Evolutionary conservation across 2,113 vertebrate species (phyloP).

Genomic region (Gasterosteus nipponicus): DNA sequence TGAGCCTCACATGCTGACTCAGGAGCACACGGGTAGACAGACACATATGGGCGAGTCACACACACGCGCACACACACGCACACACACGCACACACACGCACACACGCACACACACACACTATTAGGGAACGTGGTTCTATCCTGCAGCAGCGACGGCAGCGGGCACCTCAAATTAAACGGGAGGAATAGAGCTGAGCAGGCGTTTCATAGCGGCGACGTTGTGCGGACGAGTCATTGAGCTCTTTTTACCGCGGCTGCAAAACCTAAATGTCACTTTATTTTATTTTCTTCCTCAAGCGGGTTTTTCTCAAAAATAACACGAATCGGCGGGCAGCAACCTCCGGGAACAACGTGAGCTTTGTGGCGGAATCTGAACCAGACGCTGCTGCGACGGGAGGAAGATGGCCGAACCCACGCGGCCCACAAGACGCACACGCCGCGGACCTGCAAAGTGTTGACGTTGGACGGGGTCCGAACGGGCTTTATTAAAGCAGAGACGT

Average conservation of each 20-base stretch:
- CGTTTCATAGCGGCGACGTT: slow-evolving; percentile 47
- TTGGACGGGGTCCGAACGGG: neutral
- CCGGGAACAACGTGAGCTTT: neutral
- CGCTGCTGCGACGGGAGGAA: neutral
- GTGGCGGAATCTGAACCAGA: neutral
- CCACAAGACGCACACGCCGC: too few species aligned
- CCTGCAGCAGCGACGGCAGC: slow-evolving; percentile 46
- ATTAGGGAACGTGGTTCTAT: slow-evolving; percentile 24
- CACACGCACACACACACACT: neutral
- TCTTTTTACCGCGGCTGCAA: slow-evolving; percentile 30
- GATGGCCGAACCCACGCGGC: too few species aligned
- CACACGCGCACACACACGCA: neutral
- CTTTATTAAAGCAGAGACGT: slow-evolving; percentile 65
- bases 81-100: neutral
- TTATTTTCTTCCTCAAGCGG: neutral
- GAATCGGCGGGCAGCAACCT: neutral
- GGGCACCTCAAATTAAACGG: slow-evolving; percentile 58
- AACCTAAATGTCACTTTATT: slow-evolving; percentile 5
- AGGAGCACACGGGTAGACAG: slow-evolving; percentile 17
- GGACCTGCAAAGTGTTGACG: too few species aligned
- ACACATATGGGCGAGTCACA: neutral
- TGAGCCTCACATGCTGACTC: slow-evolving; percentile 57
- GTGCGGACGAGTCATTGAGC: slow-evolving; percentile 22
- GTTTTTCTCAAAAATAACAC: slow-evolving; percentile 8
- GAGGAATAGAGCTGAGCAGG: slow-evolving; percentile 50